Evolutionary conservation across 2,888 invertebrate species (phyloP).

Genomic region (Ormyrus nitidulus): DNA sequence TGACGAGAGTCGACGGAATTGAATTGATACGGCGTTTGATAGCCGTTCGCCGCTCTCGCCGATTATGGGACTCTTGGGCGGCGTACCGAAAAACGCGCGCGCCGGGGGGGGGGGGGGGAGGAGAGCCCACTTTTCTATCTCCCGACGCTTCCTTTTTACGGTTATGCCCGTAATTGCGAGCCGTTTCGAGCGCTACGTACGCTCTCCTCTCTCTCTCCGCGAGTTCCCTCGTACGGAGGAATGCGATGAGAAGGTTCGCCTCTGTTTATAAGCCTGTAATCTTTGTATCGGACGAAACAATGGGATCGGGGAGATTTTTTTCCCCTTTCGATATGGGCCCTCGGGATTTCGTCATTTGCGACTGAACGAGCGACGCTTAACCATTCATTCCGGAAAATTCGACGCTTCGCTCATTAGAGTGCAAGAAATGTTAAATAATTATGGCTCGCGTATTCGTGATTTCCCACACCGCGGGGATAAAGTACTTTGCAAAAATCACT

Average conservation of each 20-base stretch:
- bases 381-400: too few species aligned
- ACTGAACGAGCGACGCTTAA: too few species aligned
- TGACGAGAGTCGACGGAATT: slow-evolving; percentile 28
- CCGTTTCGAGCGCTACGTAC: slow-evolving; percentile 9
- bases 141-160: slow-evolving; percentile 39
- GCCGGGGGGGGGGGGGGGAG: background rate
- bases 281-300: background rate
- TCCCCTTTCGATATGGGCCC: too few species aligned
- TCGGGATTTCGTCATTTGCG: too few species aligned
- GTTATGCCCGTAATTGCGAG: slow-evolving; percentile 43
- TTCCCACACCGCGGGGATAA: too few species aligned
- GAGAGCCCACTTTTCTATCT: background rate
- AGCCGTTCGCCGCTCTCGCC: slow-evolving; percentile 32
- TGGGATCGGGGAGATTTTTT: background rate
- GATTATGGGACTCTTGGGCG: slow-evolving; percentile 37
- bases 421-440: too few species aligned
- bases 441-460: too few species aligned
- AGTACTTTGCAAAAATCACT: too few species aligned
- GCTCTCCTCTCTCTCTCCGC: background rate
- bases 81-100: slow-evolving; percentile 11
- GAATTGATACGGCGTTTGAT: slow-evolving; percentile 49
- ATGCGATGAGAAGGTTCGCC: background rate
- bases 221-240: background rate
- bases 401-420: too few species aligned
- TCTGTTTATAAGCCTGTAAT: background rate